Base-by-base conservation (phyloP, 2,888 invertebrate species). In the Cepaea hortensis region DNA sequence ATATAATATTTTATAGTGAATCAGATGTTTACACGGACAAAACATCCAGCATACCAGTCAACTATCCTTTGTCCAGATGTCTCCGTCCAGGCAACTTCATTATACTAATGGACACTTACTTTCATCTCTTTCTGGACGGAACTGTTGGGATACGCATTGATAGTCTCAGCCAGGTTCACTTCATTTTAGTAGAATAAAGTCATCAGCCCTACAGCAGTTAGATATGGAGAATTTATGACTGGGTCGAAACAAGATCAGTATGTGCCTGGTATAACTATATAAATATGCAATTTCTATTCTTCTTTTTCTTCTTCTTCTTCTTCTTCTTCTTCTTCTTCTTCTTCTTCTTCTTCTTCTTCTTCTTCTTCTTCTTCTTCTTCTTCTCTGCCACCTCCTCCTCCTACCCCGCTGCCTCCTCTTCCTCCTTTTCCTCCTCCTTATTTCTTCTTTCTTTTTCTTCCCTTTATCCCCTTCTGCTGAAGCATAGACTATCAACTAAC, bases 121-220 rank as follows among this genome's bases (percentile, higher is more conserved):
- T 11, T 18, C 68, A 85, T 50, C 6, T 20, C 7, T 76, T 77
- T 20, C n/a, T 62, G 35, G 23, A 76, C 13, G 76, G 65, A 50
- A 85, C 77, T 46, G 23, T 85, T 50, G 77, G 76, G n/a, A 79
- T 85, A 23, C 76, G 76, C 65, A 77, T 85, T 35, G 46, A 68
- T n/a, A n/a, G 35, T 20, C 75, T 84, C 6, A n/a, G 46, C n/a
- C 7, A 65, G 68, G 65, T 68, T 20, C 85, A 85, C 50, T 77
- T 68, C 48, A 65, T 65, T 11, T 77, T 75, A 62, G 13, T 77
- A 77, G 23, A 9, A n/a, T 7, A 35, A 50, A 48, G 48, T 23
- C 48, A n/a, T 72, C 23, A n/a, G n/a, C 9, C 3, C 20, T 23
- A 9, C 35, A 35, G 35, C 35, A 35, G 35, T 35, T 35, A 1